These are phyloP conservation scores for Drosophila birchii DNA, from an alignment of 2,888 invertebrate species.

Conservation along the genomic window DNA sequence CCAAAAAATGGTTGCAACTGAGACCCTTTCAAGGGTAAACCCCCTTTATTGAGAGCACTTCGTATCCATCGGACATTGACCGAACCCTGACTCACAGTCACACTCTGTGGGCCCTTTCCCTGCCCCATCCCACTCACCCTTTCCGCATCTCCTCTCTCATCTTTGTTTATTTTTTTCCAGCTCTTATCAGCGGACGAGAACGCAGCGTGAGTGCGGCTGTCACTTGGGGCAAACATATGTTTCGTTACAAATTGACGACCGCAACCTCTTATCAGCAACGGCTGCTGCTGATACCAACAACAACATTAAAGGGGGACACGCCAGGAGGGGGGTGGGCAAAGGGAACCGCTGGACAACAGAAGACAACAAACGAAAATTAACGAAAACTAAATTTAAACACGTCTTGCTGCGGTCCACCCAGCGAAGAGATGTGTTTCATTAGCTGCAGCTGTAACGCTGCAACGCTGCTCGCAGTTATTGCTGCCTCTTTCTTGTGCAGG, in stretches of 20 bases:
- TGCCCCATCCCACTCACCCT: background rate
- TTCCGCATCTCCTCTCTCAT: background rate
- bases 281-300: conserved; percentile 58
- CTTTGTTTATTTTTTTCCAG: conserved; percentile 7
- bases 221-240: conserved; percentile 76
- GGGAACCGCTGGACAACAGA: conserved; percentile 50
- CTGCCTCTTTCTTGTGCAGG: conserved; percentile 5
- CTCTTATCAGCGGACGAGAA: conserved; percentile 46
- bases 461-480: conserved; percentile 3
- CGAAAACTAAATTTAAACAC: conserved; percentile 77
- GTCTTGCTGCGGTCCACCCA: conserved; percentile 64
- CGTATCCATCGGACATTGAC: conserved; percentile 28
- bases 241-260: conserved; percentile 75
- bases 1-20: too few relatives aligned
- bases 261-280: conserved; percentile 66
- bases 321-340: conserved; percentile 12
- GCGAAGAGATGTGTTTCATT: conserved; percentile 58
- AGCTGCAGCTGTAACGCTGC: conserved; percentile 62
- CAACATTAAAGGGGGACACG: conserved; percentile 14
- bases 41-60: conserved; percentile 4
- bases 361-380: conserved; percentile 73
- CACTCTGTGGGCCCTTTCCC: background rate
- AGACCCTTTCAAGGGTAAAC: background rate
- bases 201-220: conserved; percentile 69
- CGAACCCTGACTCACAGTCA: conserved; percentile 34